These are phyloP conservation scores for Acrocephalus kingi DNA, from an alignment of 2,113 vertebrate species.

Conservation along the genomic window DNA sequence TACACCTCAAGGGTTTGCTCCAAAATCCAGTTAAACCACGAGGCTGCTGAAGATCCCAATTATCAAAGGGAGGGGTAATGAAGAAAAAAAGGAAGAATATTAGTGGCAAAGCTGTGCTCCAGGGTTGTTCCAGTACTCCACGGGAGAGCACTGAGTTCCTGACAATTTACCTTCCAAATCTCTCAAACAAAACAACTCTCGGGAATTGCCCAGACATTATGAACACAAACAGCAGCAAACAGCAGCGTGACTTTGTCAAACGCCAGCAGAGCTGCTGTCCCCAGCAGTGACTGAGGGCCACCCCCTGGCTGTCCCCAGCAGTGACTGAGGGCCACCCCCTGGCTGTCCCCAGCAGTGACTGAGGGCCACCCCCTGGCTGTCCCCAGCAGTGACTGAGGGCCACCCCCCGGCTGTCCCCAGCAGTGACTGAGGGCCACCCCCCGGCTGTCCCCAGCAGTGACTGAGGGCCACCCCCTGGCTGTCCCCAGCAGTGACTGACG, in stretches of 20 bases:
- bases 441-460: too few species aligned
- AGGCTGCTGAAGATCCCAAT: background rate
- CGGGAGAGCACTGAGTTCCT: background rate
- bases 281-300: background rate
- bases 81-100: background rate
- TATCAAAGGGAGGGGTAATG: background rate
- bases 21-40: background rate
- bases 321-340: too few species aligned
- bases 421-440: too few species aligned
- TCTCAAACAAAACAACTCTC: background rate
- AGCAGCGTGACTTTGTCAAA: slow-evolving; percentile 8
- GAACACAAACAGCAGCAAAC: background rate
- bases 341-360: too few species aligned
- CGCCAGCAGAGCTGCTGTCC: background rate
- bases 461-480: too few species aligned
- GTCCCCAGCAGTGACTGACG: too few species aligned
- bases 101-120: background rate
- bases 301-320: too few species aligned
- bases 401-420: too few species aligned
- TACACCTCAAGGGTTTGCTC: background rate
- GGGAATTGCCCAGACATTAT: background rate
- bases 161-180: background rate
- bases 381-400: too few species aligned
- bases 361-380: too few species aligned
- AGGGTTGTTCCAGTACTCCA: background rate